Evolutionary conservation across 2,888 invertebrate species (phyloP), one percentile per base, ranked within the genome.

Genomic region (Tineola bisselliella): DNA sequence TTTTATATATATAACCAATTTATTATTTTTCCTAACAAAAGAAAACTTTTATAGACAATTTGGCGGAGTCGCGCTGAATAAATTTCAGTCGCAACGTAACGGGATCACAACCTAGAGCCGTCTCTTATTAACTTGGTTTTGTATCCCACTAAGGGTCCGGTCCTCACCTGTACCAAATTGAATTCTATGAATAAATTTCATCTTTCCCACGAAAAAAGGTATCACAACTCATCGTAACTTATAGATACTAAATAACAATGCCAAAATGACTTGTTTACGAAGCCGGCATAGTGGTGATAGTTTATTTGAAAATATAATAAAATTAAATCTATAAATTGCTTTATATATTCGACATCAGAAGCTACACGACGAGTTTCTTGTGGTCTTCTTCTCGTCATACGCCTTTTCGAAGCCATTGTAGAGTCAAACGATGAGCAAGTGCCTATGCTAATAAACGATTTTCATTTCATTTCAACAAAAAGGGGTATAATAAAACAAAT

Each of bases 151-250:
- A 59, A 59, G 44, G 59, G 59, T 59, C 59, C 59, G 33, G 59
- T 15, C 43, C 59, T 18, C 44, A 59, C 59, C 59, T 59, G 59
- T 38, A 19, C 44, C n/a, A 59, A 59, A 59, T 59, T 59, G 59
- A 44, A 59, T 59, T 59, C 59, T 43, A 59, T 59, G 59, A 59
- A 59, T 59, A 59, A 59, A 59, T 59, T 59, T 43, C 17, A 5
- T 44, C 19, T 19, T 17, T 17, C 44, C 15, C 33, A 8, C 33
- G 58, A 10, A 13, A n/a, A 5, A 13, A 15, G 25, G 12, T 12
- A 52, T 10, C 56, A 5, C 33, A 57, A 31, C 3, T 58, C 15
- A 58, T 38, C 58, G 33, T 2, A 58, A 58, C 48, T 15, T 17
- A 17, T 13, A 15, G 48, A 48, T 6, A 48, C 48, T 48, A 48